Evolutionary conservation across 2,113 vertebrate species (phyloP).

Genomic region (Aleadryas rufinucha): DNA sequence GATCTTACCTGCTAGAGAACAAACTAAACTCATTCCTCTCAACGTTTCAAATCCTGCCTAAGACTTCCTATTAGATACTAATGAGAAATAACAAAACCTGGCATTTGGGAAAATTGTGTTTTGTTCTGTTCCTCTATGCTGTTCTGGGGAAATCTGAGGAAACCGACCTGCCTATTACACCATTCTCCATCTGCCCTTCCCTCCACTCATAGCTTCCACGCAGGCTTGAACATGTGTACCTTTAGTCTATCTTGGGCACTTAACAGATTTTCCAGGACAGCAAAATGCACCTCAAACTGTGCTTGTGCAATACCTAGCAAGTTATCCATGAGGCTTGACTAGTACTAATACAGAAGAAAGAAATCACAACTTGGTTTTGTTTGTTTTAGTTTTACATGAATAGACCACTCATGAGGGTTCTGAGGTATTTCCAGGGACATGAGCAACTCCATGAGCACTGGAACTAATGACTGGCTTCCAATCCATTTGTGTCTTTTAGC

Average conservation of each 20-base stretch:
- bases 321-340: background rate
- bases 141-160: background rate
- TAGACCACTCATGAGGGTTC: background rate
- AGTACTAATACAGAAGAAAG: background rate
- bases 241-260: background rate
- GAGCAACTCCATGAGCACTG: background rate
- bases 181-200: background rate
- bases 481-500: background rate
- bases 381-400: background rate
- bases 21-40: background rate
- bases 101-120: background rate
- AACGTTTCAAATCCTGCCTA: background rate
- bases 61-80: background rate
- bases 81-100: background rate
- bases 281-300: background rate
- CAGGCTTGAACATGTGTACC: rapidly evolving
- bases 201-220: background rate
- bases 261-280: background rate
- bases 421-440: background rate
- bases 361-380: background rate
- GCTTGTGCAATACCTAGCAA: background rate
- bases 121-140: background rate
- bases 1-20: background rate
- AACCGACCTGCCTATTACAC: background rate
- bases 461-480: background rate